These are phyloP conservation scores for Apotomis betuletana DNA, from an alignment of 2,888 invertebrate species.

Conservation along the genomic window DNA sequence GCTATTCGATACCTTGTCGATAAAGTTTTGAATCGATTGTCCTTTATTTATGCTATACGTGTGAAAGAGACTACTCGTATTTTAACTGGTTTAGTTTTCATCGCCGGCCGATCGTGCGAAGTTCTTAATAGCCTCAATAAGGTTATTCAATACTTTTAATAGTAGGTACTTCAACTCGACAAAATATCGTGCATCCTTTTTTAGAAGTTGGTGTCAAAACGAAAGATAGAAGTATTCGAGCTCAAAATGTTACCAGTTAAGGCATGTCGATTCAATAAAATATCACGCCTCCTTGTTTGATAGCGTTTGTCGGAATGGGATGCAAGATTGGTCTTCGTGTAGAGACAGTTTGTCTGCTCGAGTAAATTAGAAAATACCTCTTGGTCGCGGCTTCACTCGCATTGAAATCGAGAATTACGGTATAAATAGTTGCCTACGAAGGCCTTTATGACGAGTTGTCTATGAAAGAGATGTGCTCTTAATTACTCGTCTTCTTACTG, in stretches of 20 bases:
- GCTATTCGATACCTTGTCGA: conserved; percentile 4
- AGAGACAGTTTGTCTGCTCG: conserved; percentile 5
- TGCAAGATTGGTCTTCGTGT: background rate
- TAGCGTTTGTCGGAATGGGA: background rate
- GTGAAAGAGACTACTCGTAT: background rate
- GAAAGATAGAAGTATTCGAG: background rate
- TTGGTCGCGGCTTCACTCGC: too few species aligned
- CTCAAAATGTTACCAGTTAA: background rate
- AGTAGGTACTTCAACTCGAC: background rate
- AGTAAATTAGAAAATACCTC: background rate
- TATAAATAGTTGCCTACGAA: too few species aligned
- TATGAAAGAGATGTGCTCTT: too few species aligned
- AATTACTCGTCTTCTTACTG: too few species aligned
- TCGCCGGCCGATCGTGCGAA: background rate
- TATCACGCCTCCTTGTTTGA: background rate
- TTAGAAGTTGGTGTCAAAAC: background rate
- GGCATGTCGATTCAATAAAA: background rate
- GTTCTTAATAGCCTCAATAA: background rate
- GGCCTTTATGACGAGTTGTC: too few species aligned
- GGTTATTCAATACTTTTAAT: background rate
- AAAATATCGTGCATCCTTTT: conserved; percentile 1
- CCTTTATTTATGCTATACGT: background rate
- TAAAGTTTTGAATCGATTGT: background rate
- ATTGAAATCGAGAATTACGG: too few species aligned
- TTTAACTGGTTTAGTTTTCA: background rate